Evolutionary conservation across 2,113 vertebrate genomes (phyloP).

Genomic region (Cinclus mexicanus): DNA sequence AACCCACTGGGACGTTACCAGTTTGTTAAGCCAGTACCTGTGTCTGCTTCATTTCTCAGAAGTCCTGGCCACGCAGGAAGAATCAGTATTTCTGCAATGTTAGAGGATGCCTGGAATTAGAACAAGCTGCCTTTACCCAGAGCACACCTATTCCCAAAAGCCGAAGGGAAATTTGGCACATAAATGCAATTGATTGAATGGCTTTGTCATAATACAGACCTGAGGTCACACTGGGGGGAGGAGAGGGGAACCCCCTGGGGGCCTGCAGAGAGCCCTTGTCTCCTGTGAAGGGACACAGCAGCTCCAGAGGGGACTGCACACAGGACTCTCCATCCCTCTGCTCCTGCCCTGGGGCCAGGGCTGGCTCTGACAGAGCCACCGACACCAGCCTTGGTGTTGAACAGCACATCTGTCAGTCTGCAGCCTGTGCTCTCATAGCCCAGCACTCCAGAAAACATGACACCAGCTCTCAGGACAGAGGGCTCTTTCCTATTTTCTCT

Average conservation of each 20-base stretch:
- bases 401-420: neutral
- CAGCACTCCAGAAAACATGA: neutral
- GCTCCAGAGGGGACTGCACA: accelerated
- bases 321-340: neutral
- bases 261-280: neutral
- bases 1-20: neutral
- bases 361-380: neutral
- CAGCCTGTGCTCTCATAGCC: neutral
- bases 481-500: neutral
- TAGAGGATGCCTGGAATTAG: neutral
- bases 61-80: neutral
- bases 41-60: neutral
- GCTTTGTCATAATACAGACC: neutral
- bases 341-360: neutral
- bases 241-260: neutral
- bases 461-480: neutral
- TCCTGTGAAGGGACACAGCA: neutral
- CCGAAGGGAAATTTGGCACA: neutral
- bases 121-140: neutral
- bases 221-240: accelerated
- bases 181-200: neutral
- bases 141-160: neutral
- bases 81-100: neutral
- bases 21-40: neutral
- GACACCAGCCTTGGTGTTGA: neutral